Evolutionary conservation across 2,113 vertebrate genomes (phyloP).

Genomic region (Meles meles): DNA sequence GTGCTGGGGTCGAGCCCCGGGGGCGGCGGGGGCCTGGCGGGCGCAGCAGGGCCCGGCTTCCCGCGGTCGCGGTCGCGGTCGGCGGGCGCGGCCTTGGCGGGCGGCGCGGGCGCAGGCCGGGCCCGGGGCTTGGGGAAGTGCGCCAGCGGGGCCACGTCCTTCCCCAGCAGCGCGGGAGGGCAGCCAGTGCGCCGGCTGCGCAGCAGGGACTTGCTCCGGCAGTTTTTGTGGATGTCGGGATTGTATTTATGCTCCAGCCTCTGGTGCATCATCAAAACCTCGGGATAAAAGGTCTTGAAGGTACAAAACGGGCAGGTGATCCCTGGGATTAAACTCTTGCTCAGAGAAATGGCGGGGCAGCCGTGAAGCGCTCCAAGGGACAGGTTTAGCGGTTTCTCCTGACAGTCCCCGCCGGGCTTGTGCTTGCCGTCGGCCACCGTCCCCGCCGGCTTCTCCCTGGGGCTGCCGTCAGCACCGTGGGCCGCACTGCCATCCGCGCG

Average conservation of each 20-base stretch:
- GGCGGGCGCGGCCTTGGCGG: constrained; percentile 66
- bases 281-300: constrained; percentile 93
- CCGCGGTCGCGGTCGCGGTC: neutral
- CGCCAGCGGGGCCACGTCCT: constrained; percentile 88
- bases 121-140: constrained; percentile 77
- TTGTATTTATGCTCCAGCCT: constrained; percentile 91
- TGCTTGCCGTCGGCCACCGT: constrained; percentile 24
- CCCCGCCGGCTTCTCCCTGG: constrained; percentile 35
- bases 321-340: constrained; percentile 78
- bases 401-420: constrained; percentile 40
- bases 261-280: constrained; percentile 93
- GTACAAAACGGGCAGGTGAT: constrained; percentile 88
- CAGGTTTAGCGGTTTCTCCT: constrained; percentile 89
- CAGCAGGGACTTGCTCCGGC: constrained; percentile 69
- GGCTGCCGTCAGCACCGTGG: constrained; percentile 9
- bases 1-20: constrained; percentile 71
- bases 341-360: constrained; percentile 75
- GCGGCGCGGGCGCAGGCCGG: constrained; percentile 78
- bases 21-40: constrained; percentile 65
- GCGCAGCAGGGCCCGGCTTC: constrained; percentile 61
- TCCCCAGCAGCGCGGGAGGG: constrained; percentile 92
- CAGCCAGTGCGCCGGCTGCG: constrained; percentile 90
- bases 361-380: constrained; percentile 82
- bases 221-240: constrained; percentile 79
- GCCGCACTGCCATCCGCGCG: constrained; percentile 31